phyloP scores from a whole-genome alignment of 64 coral and sea anemone species.

The Montipora sp. region DNA sequence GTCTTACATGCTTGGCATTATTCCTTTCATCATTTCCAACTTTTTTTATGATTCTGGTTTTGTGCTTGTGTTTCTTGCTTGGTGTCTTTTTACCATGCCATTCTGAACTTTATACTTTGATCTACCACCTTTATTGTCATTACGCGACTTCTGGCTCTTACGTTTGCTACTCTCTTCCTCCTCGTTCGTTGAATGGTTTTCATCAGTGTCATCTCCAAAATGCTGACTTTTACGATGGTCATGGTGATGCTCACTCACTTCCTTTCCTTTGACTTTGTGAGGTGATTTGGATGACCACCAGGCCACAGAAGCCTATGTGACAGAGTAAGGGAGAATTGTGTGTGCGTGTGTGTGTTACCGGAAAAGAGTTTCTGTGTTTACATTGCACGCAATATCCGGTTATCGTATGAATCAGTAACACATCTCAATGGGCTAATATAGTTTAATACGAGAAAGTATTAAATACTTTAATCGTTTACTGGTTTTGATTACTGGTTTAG shows the following conservation, averaged over 20 bases:
- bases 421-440: no score
- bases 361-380: no score
- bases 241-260: slow-evolving; percentile 27
- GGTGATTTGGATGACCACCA: background rate
- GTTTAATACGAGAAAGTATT: no score
- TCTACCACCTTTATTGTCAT: background rate
- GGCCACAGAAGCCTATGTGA: no score
- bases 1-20: background rate
- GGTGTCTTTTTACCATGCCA: background rate
- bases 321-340: no score
- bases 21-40: slow-evolving; percentile 13
- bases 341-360: no score
- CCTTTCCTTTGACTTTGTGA: slow-evolving; percentile 27
- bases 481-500: no score
- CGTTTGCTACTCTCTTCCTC: background rate
- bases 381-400: no score
- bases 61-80: background rate
- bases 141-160: background rate
- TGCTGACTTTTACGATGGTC: background rate
- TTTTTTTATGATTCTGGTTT: background rate
- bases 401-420: no score
- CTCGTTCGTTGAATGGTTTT: background rate
- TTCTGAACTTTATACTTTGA: background rate
- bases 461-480: no score
- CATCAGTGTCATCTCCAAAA: slow-evolving; percentile 15